Percentiles rank a stretch among this genome's conserved stretches.
These are phyloP conservation scores for Drosophila colorata DNA, from an alignment of 2,888 invertebrate species.

Conservation along the genomic window DNA sequence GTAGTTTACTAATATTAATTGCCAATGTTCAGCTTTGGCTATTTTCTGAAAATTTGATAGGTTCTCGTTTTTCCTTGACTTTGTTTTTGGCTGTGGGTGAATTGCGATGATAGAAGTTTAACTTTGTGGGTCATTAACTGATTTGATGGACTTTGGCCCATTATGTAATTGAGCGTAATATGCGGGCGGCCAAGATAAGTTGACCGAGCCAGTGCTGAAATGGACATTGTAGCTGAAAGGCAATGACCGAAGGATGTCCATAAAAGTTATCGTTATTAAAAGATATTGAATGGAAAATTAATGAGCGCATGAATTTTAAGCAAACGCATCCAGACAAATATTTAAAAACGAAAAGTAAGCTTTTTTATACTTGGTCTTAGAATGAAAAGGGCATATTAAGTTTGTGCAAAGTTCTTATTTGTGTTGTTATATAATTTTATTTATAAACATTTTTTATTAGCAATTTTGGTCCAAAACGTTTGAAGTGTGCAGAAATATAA, in stretches of 20 bases:
- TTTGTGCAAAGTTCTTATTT: no score
- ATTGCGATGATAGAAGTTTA: conserved; percentile 41
- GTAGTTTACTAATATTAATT: conserved; percentile 78
- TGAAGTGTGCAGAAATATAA: no score
- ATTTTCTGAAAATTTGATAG: conserved; percentile 48
- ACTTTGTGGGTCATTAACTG: conserved; percentile 71
- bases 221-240: background rate
- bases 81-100: background rate
- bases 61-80: conserved; percentile 9
- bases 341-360: no score
- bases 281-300: background rate
- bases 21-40: conserved; percentile 51
- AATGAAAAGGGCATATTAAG: no score
- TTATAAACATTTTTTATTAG: no score
- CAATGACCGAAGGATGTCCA: background rate
- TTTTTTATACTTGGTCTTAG: no score
- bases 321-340: background rate
- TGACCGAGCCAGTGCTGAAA: background rate
- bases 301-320: background rate
- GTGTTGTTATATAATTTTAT: no score
- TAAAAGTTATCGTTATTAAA: background rate
- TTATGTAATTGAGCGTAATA: conserved; percentile 47
- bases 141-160: conserved; percentile 64
- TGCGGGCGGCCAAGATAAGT: conserved; percentile 49
- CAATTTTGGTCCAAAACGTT: no score